Evolutionary conservation across 1,140 invertebrate species (phyloP), one percentile per base, ranked within the genome.

Genomic region (Heliconius melpomene): DNA sequence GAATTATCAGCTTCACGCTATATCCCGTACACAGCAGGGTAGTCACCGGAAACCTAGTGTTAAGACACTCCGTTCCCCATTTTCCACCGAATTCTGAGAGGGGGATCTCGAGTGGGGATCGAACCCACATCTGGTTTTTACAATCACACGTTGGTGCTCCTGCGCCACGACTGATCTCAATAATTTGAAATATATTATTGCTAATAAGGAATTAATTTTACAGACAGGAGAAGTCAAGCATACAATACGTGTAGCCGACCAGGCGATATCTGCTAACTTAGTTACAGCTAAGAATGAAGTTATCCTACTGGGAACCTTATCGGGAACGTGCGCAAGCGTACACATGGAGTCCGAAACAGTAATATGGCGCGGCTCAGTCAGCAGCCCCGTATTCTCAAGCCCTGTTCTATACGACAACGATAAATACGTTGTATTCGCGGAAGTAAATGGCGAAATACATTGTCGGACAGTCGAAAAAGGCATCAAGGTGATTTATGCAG

Each of bases 361-460:
- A 2, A 81, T 85, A 70, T 97, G 96, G 96, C 94, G 90, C 40
- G 87, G 89, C 57, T 90, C 94, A 78, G 83, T 96, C 3, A 79
- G 84, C 46, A 95, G 95, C 84, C 96, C 97, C 7, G 90, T 97
- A 77, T 97, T 97, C 90, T 95, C 96, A 6, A 95, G 95, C 36
- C 96, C 96, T 2, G 87, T 87, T 38, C 88, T 94, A n/a, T 93
- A 94, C 36, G 86, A 94, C 29, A 88, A 87, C 29, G 94, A 93
- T 54, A 86, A 94, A 73, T 93, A 94, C 54, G 90, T 96, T 72
- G 92, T 96, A 80, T 95, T 95, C 82, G 94, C 95, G 54, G 94
- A 94, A 83, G 96, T 97, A 36, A 94, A 95, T 85, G 96, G 96
- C 38, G 88, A 89, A 77, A 82, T 97, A 57, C 91, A 92, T 83